These are phyloP conservation scores for Pteruthius melanotis DNA, from an alignment of 2,113 vertebrate species.

Conservation along the genomic window DNA sequence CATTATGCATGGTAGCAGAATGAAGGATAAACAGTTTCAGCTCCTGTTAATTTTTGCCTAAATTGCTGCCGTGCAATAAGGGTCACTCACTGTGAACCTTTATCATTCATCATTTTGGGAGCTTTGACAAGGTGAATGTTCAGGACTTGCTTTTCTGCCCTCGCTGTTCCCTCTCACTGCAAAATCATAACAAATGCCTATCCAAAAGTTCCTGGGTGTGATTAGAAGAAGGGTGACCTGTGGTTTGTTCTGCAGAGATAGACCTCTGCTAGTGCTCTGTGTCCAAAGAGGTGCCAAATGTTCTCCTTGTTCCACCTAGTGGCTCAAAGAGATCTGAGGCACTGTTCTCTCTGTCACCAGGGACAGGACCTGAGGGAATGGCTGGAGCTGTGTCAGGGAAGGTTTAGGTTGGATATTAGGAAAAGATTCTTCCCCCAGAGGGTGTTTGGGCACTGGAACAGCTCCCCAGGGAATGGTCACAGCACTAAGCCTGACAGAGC, in stretches of 20 bases:
- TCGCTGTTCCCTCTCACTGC: not conserved
- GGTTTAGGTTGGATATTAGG: not conserved
- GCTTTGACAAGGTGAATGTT: not conserved
- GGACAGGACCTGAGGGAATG: not conserved
- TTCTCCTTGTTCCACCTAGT: not conserved
- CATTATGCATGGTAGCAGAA: not conserved
- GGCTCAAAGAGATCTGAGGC: too few species aligned
- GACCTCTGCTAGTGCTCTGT: not conserved
- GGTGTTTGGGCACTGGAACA: not conserved
- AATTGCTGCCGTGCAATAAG: not conserved
- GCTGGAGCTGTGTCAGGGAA: not conserved
- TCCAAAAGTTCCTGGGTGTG: not conserved
- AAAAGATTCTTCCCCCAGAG: not conserved
- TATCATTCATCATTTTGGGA: not conserved
- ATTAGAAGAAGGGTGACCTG: not conserved
- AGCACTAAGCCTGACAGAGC: rapidly evolving
- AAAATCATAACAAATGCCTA: not conserved
- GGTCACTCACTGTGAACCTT: not conserved
- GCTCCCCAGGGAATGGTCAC: not conserved
- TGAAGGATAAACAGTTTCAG: not conserved
- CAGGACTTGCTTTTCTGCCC: not conserved
- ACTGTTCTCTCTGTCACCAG: not conserved
- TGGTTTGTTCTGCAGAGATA: not conserved
- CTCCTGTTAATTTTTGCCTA: not conserved
- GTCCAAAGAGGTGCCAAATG: not conserved